phyloP scores from a whole-genome alignment of 2,888 invertebrate genomes.

The Himalopsyche anomala region DNA sequence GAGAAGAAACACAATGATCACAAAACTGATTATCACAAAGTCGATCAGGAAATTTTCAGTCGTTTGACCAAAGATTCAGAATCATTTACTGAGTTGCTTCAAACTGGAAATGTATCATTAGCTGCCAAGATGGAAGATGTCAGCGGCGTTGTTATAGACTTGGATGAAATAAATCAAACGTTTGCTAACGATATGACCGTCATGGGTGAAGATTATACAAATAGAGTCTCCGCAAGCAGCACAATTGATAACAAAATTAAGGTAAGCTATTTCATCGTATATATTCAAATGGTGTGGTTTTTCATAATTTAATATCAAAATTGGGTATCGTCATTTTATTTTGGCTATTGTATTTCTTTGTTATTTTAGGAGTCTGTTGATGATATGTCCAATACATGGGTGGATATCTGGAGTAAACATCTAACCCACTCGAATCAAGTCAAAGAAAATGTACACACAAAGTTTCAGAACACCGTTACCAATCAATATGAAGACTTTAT shows the following conservation, averaged over 20 bases:
- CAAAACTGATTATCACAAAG: neutral
- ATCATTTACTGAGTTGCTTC: slow-evolving; percentile 21
- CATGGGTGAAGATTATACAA: slow-evolving; percentile 22
- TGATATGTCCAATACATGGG: slow-evolving; percentile 45
- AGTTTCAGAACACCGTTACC: slow-evolving; percentile 49
- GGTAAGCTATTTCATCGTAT: slow-evolving; percentile 27
- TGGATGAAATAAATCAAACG: slow-evolving; percentile 54
- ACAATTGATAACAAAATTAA: slow-evolving; percentile 50
- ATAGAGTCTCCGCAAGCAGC: slow-evolving; percentile 27
- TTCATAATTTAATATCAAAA: neutral
- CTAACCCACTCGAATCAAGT: slow-evolving; percentile 32
- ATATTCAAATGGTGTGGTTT: neutral
- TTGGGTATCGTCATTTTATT: neutral
- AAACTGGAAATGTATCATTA: slow-evolving; percentile 37
- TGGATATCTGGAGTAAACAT: slow-evolving; percentile 46
- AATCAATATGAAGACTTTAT: slow-evolving; percentile 51
- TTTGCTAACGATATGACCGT: slow-evolving; percentile 51
- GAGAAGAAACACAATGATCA: slow-evolving; percentile 45
- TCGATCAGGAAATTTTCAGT: slow-evolving; percentile 20
- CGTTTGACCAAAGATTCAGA: slow-evolving; percentile 26
- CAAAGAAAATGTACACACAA: slow-evolving; percentile 48
- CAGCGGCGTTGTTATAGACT: slow-evolving; percentile 36
- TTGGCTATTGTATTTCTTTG: neutral
- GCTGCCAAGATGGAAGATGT: slow-evolving; percentile 51
- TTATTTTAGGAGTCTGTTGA: slow-evolving; percentile 54